A percentile compares a stretch with the other conserved stretches of the same genome.
These are phyloP conservation scores for Diplogasteroides magnus DNA, from an alignment of 1,140 invertebrate genomes.

Conservation along the genomic window DNA sequence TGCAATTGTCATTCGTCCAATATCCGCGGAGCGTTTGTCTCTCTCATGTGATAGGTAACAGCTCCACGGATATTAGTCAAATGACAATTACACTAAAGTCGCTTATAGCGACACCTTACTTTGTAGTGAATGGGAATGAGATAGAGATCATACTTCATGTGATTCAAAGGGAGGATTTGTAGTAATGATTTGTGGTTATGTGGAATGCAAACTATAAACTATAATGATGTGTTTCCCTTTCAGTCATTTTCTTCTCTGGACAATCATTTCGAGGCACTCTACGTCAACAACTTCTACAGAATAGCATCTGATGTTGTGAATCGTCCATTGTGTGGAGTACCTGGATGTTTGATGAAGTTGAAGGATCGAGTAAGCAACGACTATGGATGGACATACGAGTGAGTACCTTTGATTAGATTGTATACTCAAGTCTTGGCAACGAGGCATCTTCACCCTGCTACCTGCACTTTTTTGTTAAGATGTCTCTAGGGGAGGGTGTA, in stretches of 20 bases:
- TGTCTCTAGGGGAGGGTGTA: too few species aligned
- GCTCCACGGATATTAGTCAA: too few species aligned
- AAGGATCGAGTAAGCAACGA: slow-evolving; percentile 44
- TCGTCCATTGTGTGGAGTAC: slow-evolving; percentile 46
- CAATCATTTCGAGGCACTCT: slow-evolving; percentile 60
- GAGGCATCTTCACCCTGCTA: neutral
- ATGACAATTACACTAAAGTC: too few species aligned
- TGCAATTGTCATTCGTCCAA: too few species aligned
- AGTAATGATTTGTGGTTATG: neutral
- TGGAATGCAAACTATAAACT: neutral
- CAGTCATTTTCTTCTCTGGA: slow-evolving; percentile 58
- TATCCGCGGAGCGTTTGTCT: too few species aligned
- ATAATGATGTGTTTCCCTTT: neutral
- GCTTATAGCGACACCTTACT: too few species aligned
- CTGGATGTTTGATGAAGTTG: slow-evolving; percentile 35
- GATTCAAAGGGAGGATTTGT: too few species aligned
- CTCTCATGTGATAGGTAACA: too few species aligned
- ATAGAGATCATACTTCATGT: too few species aligned
- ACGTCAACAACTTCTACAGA: slow-evolving; percentile 60
- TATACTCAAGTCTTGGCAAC: neutral
- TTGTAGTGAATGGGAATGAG: too few species aligned
- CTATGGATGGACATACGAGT: slow-evolving; percentile 52
- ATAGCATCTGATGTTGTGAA: slow-evolving; percentile 60
- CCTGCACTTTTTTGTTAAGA: too few species aligned
- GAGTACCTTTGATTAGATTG: slow-evolving; percentile 1